Base-by-base conservation (phyloP, 1,140 invertebrate species). In the Papilio xuthus region DNA sequence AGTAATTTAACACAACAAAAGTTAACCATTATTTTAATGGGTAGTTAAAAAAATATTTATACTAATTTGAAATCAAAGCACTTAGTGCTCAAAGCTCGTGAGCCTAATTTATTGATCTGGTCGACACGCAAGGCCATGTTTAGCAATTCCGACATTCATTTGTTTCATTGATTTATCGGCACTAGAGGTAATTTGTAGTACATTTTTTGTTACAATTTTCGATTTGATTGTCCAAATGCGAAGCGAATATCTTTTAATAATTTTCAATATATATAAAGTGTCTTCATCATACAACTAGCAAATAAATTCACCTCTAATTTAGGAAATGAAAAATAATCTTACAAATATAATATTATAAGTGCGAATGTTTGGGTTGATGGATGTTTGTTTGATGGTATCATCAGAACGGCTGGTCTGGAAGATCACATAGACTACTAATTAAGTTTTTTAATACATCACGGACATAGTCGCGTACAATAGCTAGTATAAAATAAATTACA, bases 31-130 rank as follows among this genome's bases (percentile, higher is more conserved):
- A 67, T 32, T 15, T 28, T 67, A 67, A 67, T 28, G 12, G 23
- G 26, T 67, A 67, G 26, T 67, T 67, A 28, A 67, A 67, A 67
- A 3, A 67, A 2, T 3, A 37, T 37, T 37, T 37, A 15, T 42
- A 23, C 41, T 72, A 72, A 47, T 72, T 72, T 26, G 71, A 72
- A 72, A 72, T 72, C 71, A 47, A 72, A 72, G 71, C 71, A 72
- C 32, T 72, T 47, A 67, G 60, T 72, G n/a, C 10, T 72, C 41
- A 44, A 72, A 42, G 42, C n/a, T 32, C 13, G 26, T 32, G 71
- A 72, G 44, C 42, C 18, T 44, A 72, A 72, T 47, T 72, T 72
- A 72, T 72, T 72, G 71, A 72, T 72, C 42, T 26, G 23, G 71
- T 41, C 23, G 41, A 47, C 71, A 72, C 71, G 71, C 71, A 72